phyloP scores from a whole-genome alignment of 1,140 invertebrate genomes.

The Patella vulgata region DNA sequence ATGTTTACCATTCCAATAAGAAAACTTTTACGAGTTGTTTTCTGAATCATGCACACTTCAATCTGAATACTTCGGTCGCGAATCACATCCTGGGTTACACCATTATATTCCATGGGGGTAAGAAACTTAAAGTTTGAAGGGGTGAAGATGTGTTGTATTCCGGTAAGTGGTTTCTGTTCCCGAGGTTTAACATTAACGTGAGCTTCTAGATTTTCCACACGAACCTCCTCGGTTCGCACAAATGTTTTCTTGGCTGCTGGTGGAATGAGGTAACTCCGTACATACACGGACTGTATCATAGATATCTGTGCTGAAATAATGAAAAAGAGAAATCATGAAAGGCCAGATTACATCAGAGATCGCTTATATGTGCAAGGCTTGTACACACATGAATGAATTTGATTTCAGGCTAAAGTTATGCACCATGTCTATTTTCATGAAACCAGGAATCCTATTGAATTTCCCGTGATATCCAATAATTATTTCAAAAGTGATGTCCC shows the following conservation, averaged over 20 bases:
- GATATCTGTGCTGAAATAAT: constrained; percentile 51
- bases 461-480: too few relatives aligned
- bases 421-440: too few relatives aligned
- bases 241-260: constrained; percentile 54
- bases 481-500: too few relatives aligned
- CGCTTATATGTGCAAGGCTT: too few relatives aligned
- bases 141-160: constrained; percentile 56
- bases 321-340: constrained; percentile 6
- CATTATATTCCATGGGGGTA: constrained; percentile 52
- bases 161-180: constrained; percentile 14
- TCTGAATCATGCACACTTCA: constrained; percentile 60
- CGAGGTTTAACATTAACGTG: constrained; percentile 18
- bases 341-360: too few relatives aligned
- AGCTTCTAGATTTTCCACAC: constrained; percentile 39
- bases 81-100: constrained; percentile 43
- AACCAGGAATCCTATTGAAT: too few relatives aligned
- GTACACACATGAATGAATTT: too few relatives aligned
- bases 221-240: constrained; percentile 58
- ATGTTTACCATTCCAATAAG: constrained; percentile 54
- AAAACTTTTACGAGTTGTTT: constrained; percentile 50
- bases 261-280: constrained; percentile 56
- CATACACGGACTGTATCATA: constrained; percentile 59
- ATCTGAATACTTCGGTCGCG: constrained; percentile 47
- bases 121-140: constrained; percentile 57
- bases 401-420: too few relatives aligned